Evolutionary conservation across 2,113 vertebrate genomes (phyloP).

Genomic region (Barbus barbus): DNA sequence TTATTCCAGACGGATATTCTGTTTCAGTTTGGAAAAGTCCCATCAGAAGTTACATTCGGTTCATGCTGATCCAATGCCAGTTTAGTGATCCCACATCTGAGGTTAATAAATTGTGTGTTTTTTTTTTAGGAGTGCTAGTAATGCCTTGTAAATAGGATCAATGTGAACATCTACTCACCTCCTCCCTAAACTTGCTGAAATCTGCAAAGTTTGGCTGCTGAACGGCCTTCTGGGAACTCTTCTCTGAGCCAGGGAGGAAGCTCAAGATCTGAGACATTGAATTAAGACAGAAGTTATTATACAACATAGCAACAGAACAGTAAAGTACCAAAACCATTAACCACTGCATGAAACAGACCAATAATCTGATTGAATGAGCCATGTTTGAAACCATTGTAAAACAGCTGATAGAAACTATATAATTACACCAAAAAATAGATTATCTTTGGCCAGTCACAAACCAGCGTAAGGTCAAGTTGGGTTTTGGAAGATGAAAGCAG

Average conservation of each 20-base stretch:
- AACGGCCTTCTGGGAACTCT: constrained; percentile 54
- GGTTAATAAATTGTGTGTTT: neutral
- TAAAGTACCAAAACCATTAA: neutral
- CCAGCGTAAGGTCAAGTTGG: neutral
- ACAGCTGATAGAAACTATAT: neutral
- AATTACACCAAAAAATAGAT: neutral
- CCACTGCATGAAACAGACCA: neutral
- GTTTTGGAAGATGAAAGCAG: neutral
- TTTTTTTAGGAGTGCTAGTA: too few species aligned
- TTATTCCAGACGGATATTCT: neutral
- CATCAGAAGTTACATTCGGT: neutral
- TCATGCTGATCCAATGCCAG: neutral
- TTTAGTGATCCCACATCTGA: neutral
- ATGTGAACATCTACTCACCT: constrained; percentile 63
- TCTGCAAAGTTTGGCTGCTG: constrained; percentile 72
- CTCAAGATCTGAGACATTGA: constrained; percentile 66
- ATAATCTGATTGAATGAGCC: neutral
- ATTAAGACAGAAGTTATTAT: neutral
- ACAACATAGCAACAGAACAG: neutral
- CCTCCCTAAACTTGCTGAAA: constrained; percentile 76
- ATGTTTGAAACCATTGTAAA: neutral
- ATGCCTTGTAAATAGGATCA: neutral
- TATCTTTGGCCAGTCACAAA: neutral
- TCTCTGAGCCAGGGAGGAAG: constrained; percentile 59
- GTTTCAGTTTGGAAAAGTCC: neutral